Evolutionary conservation across 2,888 invertebrate genomes (phyloP), one percentile per base, ranked within the genome.

Genomic region (Eristalis arbustorum): DNA sequence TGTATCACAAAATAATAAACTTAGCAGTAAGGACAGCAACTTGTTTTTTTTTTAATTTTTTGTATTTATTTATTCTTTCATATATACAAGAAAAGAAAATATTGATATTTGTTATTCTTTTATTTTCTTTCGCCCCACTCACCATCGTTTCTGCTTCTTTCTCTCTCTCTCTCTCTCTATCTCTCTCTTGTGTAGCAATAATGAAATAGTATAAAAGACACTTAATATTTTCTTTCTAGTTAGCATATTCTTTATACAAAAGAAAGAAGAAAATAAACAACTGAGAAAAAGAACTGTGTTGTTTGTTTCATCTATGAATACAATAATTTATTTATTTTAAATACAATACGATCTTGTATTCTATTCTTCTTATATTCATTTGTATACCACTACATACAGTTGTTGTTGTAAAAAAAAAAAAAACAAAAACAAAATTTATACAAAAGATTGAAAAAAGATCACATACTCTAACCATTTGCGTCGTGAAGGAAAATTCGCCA

Each of bases 1-100:
- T 87, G 75, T 87, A 87, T 87, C 87, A 87, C 87, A 87, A 87
- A 87, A 87, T 83, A 87, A 87, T 87, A 87, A 87, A 87, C 87
- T 87, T 87, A 87, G 87, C 83, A 79, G 67, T 87, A 79, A 87
- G 87, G 87, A 87, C 87, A 87, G 82, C 75, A 78, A 75, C 57
- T 34, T 59, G 31, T 40, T 64, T 62, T 80, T 14, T 69, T 61
- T 77, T 59, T 3, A n/a, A 5, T 28, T 63, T 18, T 74, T 22
- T 71, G 1, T 63, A n/a, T 74, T n/a, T 71, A 71, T 79, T 75
- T 75, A 59, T 67, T 59, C 18, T 75, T 25, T 75, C 56, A n/a
- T 72, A 23, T 68, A 67, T 73, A 74, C 59, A 74, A 62, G 57
- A 71, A 79, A 74, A 68, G 40, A 76, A 8, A 79, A 62, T 67